Conservation (phyloP, 2,113 vertebrate genomes). For the Craseonycteris thonglongyai region DNA sequence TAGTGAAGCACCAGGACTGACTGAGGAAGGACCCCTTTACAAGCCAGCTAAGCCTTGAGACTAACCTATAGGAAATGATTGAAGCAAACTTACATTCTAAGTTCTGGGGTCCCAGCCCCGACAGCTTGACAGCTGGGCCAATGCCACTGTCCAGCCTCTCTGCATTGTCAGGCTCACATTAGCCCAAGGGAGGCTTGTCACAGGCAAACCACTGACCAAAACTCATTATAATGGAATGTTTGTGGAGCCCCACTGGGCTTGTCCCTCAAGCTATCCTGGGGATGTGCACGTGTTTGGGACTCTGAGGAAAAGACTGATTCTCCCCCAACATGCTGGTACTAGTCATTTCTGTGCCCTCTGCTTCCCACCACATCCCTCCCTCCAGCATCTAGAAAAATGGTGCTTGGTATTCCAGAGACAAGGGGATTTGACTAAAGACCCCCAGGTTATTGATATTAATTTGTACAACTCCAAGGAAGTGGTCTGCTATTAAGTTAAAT, state of each 20-base stretch:
- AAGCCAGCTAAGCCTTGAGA: background rate
- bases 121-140: background rate
- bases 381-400: background rate
- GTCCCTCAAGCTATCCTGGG: background rate
- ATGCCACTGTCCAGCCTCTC: fast-evolving
- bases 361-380: background rate
- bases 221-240: background rate
- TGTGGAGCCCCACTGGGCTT: background rate
- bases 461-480: background rate
- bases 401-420: background rate
- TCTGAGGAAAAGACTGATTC: background rate
- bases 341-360: background rate
- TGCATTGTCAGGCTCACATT: background rate
- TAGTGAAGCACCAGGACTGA: background rate
- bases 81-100: background rate
- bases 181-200: background rate
- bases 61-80: background rate
- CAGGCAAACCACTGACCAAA: background rate
- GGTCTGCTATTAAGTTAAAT: background rate
- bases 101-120: background rate
- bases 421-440: background rate
- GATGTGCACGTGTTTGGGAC: background rate
- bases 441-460: background rate
- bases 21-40: background rate
- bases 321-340: background rate